Percentiles rank a stretch among this genome's conserved stretches.
Conservation (phyloP, 1,140 invertebrate genomes). For the Megalopta genalis region DNA sequence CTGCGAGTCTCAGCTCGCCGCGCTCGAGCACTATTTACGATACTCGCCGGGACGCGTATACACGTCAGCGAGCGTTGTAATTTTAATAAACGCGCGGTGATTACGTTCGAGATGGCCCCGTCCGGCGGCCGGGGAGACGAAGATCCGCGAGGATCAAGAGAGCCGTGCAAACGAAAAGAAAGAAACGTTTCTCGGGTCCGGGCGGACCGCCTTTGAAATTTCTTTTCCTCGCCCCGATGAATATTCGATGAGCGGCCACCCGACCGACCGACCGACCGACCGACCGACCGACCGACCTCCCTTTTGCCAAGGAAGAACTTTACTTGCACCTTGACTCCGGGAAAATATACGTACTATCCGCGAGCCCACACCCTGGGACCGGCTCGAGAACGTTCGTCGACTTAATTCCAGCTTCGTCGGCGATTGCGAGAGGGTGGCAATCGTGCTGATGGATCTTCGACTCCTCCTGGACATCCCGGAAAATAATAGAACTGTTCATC, state of each 20-base stretch:
- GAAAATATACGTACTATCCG: constrained; percentile 37
- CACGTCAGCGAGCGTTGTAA: constrained; percentile 25
- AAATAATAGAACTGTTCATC: neutral
- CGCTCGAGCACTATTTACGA: constrained; percentile 27
- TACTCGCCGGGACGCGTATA: neutral
- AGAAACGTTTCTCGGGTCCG: constrained; percentile 35
- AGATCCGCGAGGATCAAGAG: neutral
- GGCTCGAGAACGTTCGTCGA: constrained; percentile 17
- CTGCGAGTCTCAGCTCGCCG: constrained; percentile 2
- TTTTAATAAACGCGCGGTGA: constrained; percentile 42
- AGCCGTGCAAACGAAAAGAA: neutral
- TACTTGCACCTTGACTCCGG: constrained; percentile 29
- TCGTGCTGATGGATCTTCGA: constrained; percentile 19
- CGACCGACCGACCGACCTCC: neutral
- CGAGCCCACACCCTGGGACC: neutral
- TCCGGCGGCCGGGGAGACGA: too few relatives aligned
- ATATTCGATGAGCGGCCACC: constrained; percentile 41
- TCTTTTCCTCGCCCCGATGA: constrained; percentile 40
- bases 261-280: neutral
- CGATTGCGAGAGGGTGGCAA: constrained; percentile 22
- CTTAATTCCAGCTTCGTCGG: constrained; percentile 43
- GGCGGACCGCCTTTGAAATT: constrained; percentile 45
- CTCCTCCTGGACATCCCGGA: constrained; percentile 1
- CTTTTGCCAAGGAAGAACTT: constrained; percentile 42
- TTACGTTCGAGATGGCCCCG: neutral